A percentile compares a stretch with the other conserved stretches of the same genome.
Conservation (phyloP, 2,888 invertebrate species). For the Nysson spinosus region DNA sequence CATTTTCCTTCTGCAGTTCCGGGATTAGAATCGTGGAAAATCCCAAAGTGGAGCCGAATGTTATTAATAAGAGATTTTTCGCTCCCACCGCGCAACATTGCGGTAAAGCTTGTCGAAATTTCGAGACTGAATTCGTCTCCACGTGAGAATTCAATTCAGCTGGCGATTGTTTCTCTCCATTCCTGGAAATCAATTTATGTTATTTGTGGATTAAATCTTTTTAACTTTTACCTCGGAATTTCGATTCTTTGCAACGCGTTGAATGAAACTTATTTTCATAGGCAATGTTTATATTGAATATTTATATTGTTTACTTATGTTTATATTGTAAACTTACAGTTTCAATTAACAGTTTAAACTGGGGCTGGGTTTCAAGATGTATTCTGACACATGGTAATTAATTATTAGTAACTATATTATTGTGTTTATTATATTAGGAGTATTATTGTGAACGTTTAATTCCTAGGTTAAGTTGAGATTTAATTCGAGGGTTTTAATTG, state of each 20-base stretch:
- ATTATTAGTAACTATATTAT: too few species aligned
- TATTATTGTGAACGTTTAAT: too few species aligned
- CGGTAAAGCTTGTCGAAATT: slow-evolving; percentile 80
- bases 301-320: too few species aligned
- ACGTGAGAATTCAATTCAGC: slow-evolving; percentile 55
- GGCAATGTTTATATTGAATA: too few species aligned
- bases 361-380: too few species aligned
- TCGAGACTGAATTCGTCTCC: slow-evolving; percentile 58
- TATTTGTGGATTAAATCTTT: neutral
- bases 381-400: too few species aligned
- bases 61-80: slow-evolving; percentile 87
- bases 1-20: slow-evolving; percentile 79
- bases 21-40: slow-evolving; percentile 90
- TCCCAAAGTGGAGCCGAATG: slow-evolving; percentile 89
- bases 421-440: too few species aligned
- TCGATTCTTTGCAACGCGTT: neutral
- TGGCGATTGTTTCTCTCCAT: slow-evolving; percentile 46
- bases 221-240: neutral
- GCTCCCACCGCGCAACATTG: slow-evolving; percentile 89
- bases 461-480: too few species aligned
- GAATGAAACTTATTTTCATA: neutral
- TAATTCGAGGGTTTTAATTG: too few species aligned
- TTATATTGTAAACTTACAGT: too few species aligned
- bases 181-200: slow-evolving; percentile 47
- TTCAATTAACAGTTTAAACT: too few species aligned